phyloP scores from a whole-genome alignment of 2,888 invertebrate species.

The Heliconius cydno region DNA sequence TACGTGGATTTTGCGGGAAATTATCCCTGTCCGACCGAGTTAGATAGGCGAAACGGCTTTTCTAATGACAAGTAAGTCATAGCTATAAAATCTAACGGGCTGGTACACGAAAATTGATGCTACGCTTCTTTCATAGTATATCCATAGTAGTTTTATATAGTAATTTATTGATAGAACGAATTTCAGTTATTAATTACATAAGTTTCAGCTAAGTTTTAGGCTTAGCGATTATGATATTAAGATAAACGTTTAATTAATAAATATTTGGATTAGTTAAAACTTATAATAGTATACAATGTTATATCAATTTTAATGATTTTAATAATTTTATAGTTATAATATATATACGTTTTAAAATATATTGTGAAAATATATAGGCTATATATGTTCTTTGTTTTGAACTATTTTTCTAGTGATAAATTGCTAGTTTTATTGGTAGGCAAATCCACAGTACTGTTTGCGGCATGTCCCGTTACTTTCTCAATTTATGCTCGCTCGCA shows the following conservation, averaged over 20 bases:
- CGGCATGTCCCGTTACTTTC: slow-evolving; percentile 67
- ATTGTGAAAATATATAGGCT: no score
- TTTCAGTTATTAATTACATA: not conserved
- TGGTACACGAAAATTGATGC: not conserved
- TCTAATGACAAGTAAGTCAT: slow-evolving; percentile 30
- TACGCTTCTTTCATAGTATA: not conserved
- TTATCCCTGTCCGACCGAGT: slow-evolving; percentile 53
- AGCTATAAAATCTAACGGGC: slow-evolving; percentile 25
- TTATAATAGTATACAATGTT: no score
- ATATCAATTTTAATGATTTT: no score
- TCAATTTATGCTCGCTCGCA: slow-evolving; percentile 72
- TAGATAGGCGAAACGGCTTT: slow-evolving; percentile 37
- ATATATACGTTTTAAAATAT: no score
- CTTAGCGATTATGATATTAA: no score
- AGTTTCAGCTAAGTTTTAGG: no score
- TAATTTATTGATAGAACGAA: not conserved
- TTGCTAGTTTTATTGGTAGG: slow-evolving; percentile 74
- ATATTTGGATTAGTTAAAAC: no score
- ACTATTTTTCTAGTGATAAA: slow-evolving; percentile 68
- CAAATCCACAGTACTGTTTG: slow-evolving; percentile 70
- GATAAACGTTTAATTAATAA: no score
- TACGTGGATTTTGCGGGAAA: slow-evolving; percentile 62
- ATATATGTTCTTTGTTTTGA: slow-evolving; percentile 27
- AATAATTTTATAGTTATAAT: no score
- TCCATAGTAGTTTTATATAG: not conserved